Evolutionary conservation across 2,797 vertebrate species (phyloP).

Genomic region (Acanthopagrus latus): DNA sequence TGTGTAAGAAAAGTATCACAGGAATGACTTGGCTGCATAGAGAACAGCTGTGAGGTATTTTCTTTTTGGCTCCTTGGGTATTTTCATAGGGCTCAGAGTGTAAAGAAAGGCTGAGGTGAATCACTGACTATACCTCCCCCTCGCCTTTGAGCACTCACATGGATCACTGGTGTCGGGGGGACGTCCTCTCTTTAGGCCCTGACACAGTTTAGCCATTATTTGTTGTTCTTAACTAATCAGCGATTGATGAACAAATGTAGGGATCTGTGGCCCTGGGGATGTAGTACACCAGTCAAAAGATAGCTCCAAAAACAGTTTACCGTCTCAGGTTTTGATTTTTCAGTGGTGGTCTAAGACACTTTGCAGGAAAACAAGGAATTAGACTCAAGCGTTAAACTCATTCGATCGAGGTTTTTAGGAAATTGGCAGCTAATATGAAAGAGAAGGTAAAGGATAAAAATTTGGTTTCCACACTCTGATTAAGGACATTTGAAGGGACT

Average conservation of each 20-base stretch:
- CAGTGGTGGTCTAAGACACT: slow-evolving; percentile 4
- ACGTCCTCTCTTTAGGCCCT: slow-evolving; percentile 29
- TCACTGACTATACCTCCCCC: slow-evolving; percentile 62
- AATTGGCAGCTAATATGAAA: slow-evolving; percentile 4
- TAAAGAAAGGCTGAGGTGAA: slow-evolving; percentile 75
- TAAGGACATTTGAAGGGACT: slow-evolving; percentile 32
- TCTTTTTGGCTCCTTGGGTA: slow-evolving; percentile 80
- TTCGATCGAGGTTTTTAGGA: not conserved
- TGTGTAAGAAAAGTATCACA: slow-evolving; percentile 55
- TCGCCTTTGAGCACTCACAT: slow-evolving; percentile 47
- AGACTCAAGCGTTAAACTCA: slow-evolving; percentile 1
- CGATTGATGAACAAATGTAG: slow-evolving; percentile 60
- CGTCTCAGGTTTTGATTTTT: slow-evolving; percentile 8
- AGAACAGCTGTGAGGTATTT: slow-evolving; percentile 84
- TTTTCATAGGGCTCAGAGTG: slow-evolving; percentile 69
- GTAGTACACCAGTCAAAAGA: slow-evolving; percentile 7
- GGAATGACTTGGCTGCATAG: slow-evolving; percentile 67
- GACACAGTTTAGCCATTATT: slow-evolving; percentile 40
- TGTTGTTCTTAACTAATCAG: slow-evolving; percentile 61
- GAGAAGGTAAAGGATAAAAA: not conserved
- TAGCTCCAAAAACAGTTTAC: slow-evolving; percentile 7
- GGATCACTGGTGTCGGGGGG: slow-evolving; percentile 57
- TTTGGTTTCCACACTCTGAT: slow-evolving; percentile 19
- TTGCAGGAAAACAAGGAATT: not conserved
- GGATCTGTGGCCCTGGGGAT: slow-evolving; percentile 18